Conservation (phyloP, 2,888 invertebrate species). For the Lutraria lutraria region DNA sequence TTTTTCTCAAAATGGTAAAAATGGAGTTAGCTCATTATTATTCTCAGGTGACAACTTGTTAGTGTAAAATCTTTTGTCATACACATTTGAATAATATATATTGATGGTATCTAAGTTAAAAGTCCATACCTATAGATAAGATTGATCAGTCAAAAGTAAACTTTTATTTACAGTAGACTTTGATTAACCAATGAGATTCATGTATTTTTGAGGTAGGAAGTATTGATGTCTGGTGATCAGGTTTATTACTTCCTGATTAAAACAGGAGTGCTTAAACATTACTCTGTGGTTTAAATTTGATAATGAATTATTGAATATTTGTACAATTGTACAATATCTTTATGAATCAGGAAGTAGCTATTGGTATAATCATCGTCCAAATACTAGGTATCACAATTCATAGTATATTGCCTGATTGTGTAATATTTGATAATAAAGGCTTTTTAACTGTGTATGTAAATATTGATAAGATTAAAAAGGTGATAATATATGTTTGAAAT, state of each 20-base stretch:
- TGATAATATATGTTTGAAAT: not conserved
- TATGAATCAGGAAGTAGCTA: not conserved
- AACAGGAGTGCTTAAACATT: not conserved
- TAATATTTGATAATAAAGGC: not conserved
- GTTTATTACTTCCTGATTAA: not conserved
- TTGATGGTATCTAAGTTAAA: not conserved
- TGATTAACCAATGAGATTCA: not conserved
- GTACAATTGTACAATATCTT: not conserved
- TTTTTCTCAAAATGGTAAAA: too few relatives aligned
- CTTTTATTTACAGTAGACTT: not conserved
- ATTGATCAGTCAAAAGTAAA: not conserved
- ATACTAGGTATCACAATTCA: too few relatives aligned
- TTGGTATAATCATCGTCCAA: not conserved
- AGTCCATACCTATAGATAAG: too few relatives aligned
- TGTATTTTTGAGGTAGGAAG: not conserved
- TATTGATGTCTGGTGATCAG: not conserved
- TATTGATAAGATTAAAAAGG: not conserved
- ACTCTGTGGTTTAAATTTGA: not conserved
- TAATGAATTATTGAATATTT: not conserved
- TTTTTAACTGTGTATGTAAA: not conserved
- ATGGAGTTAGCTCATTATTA: too few relatives aligned
- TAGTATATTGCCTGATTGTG: not conserved
- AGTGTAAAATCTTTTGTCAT: not conserved
- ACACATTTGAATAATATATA: not conserved
- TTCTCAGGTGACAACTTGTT: too few relatives aligned